Evolutionary conservation across 2,888 invertebrate species (phyloP), one percentile per base, ranked within the genome.

Genomic region (Electrophaes corylata): DNA sequence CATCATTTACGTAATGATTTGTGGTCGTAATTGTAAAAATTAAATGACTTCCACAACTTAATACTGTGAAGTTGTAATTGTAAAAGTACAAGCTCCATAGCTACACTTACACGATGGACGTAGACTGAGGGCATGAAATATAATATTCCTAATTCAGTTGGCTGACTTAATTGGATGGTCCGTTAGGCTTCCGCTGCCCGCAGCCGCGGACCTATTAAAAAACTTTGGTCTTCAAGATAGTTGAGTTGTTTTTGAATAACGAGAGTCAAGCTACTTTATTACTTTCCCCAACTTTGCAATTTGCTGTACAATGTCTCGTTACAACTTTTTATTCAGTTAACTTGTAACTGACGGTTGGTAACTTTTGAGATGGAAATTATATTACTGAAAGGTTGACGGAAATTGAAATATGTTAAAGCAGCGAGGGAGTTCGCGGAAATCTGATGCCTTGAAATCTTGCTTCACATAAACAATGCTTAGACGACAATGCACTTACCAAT

Each of bases 161-260:
- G 37, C 16, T 5, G 14, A 5, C 26, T 37, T 37, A 16, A 37
- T 37, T 37, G 37, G 37, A 37, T 16, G 37, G 37, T 10, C 16
- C 20, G 35, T 46, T 16, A 19, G 23, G 4, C 16, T 33, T 23
- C 12, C 39, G 26, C 8, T 18, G 53, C 46, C 54, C 40, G 33
- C 39, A 33, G 44, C 50, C 52, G 57, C 54, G 56, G 67, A 62
- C 63, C 74, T 72, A 75, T 74, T 76, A 75, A 76, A 74, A 74
- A 75, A 74, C 68, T 75, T 73, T 43, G 57, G 31, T 53, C 56
- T 51, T 55, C 57, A 37, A 55, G 55, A 64, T 65, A 67, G 64
- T 70, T 57, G 59, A 69, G 70, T 75, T 67, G 73, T 66, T 54
- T 56, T 58, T 43, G 33, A 35, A 46, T 33, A 47, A 47, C 43